Percentiles rank a stretch among this genome's conserved stretches.
Conservation (phyloP, 1,140 invertebrate genomes). For the Xylocopa sonorina region DNA sequence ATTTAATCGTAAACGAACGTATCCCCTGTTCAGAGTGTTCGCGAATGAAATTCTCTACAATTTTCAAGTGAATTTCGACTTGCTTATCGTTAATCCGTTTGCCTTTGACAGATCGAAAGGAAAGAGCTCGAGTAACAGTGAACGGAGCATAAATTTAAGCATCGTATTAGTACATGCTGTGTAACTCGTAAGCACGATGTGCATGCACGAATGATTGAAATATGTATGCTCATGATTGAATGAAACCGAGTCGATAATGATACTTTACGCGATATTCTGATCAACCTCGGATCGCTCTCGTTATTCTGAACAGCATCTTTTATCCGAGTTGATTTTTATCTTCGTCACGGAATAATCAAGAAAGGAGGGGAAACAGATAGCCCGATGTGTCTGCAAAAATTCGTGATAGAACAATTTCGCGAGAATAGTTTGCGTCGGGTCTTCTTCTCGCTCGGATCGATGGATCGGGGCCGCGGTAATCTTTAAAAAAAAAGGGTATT, state of each 20-base stretch:
- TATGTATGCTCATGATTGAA: background rate
- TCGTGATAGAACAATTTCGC: too few relatives aligned
- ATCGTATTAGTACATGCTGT: constrained; percentile 46
- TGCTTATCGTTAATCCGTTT: background rate
- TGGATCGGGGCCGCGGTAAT: background rate
- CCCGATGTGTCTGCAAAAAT: too few relatives aligned
- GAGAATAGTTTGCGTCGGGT: background rate
- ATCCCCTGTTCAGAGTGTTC: background rate
- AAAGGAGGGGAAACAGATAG: too few relatives aligned
- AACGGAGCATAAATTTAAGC: constrained; percentile 31
- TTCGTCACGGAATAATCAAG: too few relatives aligned
- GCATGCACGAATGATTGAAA: constrained; percentile 38
- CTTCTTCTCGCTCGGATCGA: background rate
- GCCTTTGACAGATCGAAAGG: background rate
- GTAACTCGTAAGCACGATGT: constrained; percentile 41
- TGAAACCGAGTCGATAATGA: background rate
- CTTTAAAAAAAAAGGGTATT: background rate
- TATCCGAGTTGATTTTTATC: too few relatives aligned
- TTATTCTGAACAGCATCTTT: background rate
- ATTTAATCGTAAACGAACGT: background rate
- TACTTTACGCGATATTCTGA: background rate
- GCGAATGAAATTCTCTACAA: background rate
- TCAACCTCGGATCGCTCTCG: background rate
- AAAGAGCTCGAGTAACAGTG: constrained; percentile 1
- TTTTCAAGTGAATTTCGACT: background rate